A percentile compares a stretch with the other conserved stretches of the same genome.
Conservation (phyloP, 1,140 invertebrate genomes). For the Apis dorsata region DNA sequence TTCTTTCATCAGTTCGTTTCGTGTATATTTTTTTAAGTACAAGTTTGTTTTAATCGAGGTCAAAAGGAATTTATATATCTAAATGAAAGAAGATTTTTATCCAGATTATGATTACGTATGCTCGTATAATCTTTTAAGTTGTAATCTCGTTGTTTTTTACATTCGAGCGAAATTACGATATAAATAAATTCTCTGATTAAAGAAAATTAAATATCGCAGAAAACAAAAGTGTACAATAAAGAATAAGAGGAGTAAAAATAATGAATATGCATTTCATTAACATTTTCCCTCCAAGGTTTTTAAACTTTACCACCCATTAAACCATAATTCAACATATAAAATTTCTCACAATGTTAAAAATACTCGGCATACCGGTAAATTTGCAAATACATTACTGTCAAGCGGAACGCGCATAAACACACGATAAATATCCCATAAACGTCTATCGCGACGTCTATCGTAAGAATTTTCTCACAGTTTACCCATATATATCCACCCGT, state of each 20-base stretch:
- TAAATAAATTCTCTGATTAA: background rate
- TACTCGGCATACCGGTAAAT: background rate
- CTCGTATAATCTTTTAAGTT: background rate
- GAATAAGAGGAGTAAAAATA: background rate
- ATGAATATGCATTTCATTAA: background rate
- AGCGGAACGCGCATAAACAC: background rate
- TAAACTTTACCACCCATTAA: background rate
- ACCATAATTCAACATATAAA: background rate
- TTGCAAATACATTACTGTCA: background rate
- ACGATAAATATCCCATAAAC: background rate
- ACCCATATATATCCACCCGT: too few relatives aligned
- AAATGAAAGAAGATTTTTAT: too few relatives aligned
- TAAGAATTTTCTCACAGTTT: background rate
- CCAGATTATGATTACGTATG: too few relatives aligned
- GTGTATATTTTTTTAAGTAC: too few relatives aligned
- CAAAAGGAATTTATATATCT: too few relatives aligned
- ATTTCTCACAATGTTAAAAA: conserved; percentile 2
- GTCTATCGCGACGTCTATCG: background rate
- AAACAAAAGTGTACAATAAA: background rate
- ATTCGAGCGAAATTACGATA: background rate
- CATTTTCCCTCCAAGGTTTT: background rate
- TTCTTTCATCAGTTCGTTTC: too few relatives aligned
- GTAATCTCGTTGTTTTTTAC: background rate
- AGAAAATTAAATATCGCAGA: background rate
- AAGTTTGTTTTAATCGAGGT: too few relatives aligned